These are phyloP conservation scores for Epizoanthus ramosus DNA, from an alignment of 92 coral and sea anemone genomes.

Conservation along the genomic window DNA sequence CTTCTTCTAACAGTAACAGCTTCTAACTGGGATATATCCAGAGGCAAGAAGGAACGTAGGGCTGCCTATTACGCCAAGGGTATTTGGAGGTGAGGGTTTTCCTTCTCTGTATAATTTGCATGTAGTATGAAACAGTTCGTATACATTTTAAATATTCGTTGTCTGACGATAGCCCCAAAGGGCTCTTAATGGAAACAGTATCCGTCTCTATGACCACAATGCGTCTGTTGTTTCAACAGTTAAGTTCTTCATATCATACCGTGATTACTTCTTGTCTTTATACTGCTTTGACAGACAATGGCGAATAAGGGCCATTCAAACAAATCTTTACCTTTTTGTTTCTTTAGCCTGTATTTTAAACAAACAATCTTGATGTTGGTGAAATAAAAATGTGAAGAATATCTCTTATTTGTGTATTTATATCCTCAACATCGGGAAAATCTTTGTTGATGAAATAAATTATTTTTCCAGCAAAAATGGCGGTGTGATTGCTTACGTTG, in stretches of 20 bases:
- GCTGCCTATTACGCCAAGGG: too few species aligned
- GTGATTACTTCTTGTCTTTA: constrained; percentile 24
- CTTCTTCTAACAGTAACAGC: too few species aligned
- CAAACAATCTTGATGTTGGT: not conserved
- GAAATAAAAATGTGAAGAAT: not conserved
- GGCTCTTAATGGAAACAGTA: constrained; percentile 24
- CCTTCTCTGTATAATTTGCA: too few species aligned
- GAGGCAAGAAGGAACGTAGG: too few species aligned
- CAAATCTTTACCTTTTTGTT: constrained; percentile 32
- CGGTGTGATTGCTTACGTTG: constrained; percentile 7
- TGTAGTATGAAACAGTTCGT: too few species aligned
- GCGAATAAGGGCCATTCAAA: constrained; percentile 29
- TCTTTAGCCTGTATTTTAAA: not conserved
- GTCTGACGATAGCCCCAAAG: constrained; percentile 26
- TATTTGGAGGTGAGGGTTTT: too few species aligned
- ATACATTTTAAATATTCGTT: too few species aligned
- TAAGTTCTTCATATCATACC: constrained; percentile 6
- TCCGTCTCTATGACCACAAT: constrained; percentile 31
- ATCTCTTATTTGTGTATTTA: not conserved
- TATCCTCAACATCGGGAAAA: not conserved
- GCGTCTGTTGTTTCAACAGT: constrained; percentile 33
- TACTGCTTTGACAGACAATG: constrained; percentile 26
- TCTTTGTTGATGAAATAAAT: not conserved
- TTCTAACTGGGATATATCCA: too few species aligned
- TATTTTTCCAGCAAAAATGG: constrained; percentile 1